Evolutionary conservation across 2,797 vertebrate species (phyloP).

Genomic region (Hydrocynus forskahlii): DNA sequence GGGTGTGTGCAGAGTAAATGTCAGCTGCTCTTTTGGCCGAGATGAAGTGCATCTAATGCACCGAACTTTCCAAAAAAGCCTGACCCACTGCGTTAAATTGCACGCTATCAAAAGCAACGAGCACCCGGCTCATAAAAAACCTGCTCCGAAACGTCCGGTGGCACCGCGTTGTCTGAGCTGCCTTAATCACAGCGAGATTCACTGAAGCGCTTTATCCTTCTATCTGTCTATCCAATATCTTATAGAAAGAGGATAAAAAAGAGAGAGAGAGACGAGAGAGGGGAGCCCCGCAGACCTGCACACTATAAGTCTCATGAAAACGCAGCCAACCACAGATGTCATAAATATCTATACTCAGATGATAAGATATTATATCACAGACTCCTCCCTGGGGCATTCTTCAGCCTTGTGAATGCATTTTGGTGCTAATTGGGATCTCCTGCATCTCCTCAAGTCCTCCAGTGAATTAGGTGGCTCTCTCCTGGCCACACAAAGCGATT

Average conservation of each 20-base stretch:
- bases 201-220: slow-evolving; percentile 46
- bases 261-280: neutral
- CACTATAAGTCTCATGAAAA: slow-evolving; percentile 36
- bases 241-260: neutral
- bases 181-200: slow-evolving; percentile 54
- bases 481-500: slow-evolving; percentile 7
- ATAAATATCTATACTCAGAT: slow-evolving; percentile 32
- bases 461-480: neutral
- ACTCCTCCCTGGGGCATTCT: slow-evolving; percentile 8
- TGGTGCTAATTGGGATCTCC: slow-evolving; percentile 4
- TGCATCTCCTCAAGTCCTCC: slow-evolving; percentile 5
- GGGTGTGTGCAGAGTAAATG: slow-evolving; percentile 34
- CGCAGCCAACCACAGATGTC: slow-evolving; percentile 23
- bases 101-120: slow-evolving; percentile 60
- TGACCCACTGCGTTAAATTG: slow-evolving; percentile 58
- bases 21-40: slow-evolving; percentile 41
- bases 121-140: slow-evolving; percentile 54
- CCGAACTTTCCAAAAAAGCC: slow-evolving; percentile 57
- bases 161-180: slow-evolving; percentile 60
- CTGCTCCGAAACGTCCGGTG: slow-evolving; percentile 58
- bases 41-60: slow-evolving; percentile 49
- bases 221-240: slow-evolving; percentile 47
- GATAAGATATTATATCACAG: slow-evolving; percentile 37
- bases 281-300: slow-evolving; percentile 20
- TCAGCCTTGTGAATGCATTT: neutral